A percentile compares a stretch with the other conserved stretches of the same genome.
Evolutionary conservation across 2,113 vertebrate species (phyloP).

Genomic region (Osmerus eperlanus): DNA sequence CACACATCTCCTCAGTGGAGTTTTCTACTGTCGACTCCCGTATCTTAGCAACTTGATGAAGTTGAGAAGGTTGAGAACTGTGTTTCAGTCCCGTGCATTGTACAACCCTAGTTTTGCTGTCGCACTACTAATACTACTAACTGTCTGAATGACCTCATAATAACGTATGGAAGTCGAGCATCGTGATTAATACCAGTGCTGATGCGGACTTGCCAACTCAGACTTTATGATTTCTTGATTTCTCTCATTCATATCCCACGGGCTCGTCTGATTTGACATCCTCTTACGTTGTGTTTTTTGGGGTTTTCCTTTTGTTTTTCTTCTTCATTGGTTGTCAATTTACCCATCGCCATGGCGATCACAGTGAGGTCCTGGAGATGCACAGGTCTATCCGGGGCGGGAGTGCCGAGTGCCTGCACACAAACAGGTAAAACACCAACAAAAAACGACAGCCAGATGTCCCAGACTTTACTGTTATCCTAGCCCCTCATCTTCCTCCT

Average conservation of each 20-base stretch:
- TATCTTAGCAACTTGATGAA: too few species aligned
- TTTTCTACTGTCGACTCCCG: too few species aligned
- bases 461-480: slow-evolving; percentile 33
- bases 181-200: slow-evolving; percentile 34
- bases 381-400: slow-evolving; percentile 97
- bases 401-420: slow-evolving; percentile 99
- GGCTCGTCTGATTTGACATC: slow-evolving; percentile 71
- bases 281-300: slow-evolving; percentile 74
- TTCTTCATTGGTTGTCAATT: slow-evolving; percentile 77
- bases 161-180: slow-evolving; percentile 19
- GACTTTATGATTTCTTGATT: slow-evolving; percentile 56
- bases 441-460: slow-evolving; percentile 27
- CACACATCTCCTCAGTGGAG: too few species aligned
- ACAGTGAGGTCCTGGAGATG: slow-evolving; percentile 97
- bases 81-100: not conserved
- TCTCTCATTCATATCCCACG: slow-evolving; percentile 77
- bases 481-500: slow-evolving; percentile 6
- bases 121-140: slow-evolving; percentile 65
- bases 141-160: slow-evolving; percentile 39
- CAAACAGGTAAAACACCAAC: slow-evolving; percentile 88
- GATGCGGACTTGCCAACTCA: slow-evolving; percentile 38
- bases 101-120: not conserved
- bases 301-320: slow-evolving; percentile 70
- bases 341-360: slow-evolving; percentile 87
- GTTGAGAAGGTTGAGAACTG: too few species aligned